Base-by-base conservation (phyloP, 2,888 invertebrate species). In the Itoplectis maculator region DNA sequence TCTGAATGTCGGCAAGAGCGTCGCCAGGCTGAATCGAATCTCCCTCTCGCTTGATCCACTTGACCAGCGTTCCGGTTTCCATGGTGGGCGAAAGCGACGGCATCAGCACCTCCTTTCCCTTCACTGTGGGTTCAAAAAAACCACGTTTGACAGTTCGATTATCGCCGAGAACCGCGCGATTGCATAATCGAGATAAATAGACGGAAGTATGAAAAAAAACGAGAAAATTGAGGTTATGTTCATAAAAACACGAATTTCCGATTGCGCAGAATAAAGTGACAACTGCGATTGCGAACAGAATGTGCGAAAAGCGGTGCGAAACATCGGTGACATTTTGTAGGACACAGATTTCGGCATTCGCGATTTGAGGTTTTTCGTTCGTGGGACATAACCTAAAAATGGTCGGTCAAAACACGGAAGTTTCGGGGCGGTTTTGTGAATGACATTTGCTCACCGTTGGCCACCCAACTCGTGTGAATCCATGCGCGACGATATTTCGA, bases 31-130 rank as follows among this genome's bases (percentile, higher is more conserved):
- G 87, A 40, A 95, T 91, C 4, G 89, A 74, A 47, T 94, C 94
- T 83, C 95, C 95, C 93, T 94, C 95, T 81, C 94, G 93, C 87
- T 94, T 95, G 15, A 93, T 78, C 95, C 95, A 95, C 85, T 94
- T 94, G 0, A 95, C 93, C 45, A 95, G 94, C 0, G 94, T 95
- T 7, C 95, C 95, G 84, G 93, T 94, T 79, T 94, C 93, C 95
- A 95, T 95, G 4, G 95, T 95, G 0, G 95, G 95, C 0, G 95
- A 95, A 40, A 95, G 89, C 0, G 95, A 94, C 13, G 95, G 95
- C 95, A 95, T 94, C 56, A 92, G 90, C 2, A 94, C 77, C 83
- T 92, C 92, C 76, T 91, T 92, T 9, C 93, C 93, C 81, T 90
- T 90, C 5, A 92, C 93, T 93, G 56, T 7, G 86, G 76, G 20